Evolutionary conservation across 1,140 invertebrate species (phyloP).

Genomic region (Diabrotica virgifera): DNA sequence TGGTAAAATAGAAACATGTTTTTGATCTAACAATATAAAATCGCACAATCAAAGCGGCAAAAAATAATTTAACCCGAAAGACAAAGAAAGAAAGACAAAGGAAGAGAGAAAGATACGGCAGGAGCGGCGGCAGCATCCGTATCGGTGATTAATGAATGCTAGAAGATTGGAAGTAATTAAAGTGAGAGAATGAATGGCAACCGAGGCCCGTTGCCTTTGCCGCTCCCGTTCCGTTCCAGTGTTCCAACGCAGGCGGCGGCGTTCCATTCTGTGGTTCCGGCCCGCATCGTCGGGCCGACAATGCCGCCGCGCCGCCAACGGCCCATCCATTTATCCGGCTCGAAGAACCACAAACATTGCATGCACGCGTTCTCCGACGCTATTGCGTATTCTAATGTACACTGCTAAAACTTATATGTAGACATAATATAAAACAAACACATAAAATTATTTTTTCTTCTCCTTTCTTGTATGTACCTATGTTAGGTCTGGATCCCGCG

Average conservation of each 20-base stretch:
- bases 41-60: neutral
- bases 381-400: neutral
- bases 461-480: too few species aligned
- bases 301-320: constrained; percentile 26
- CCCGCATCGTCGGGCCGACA: constrained; percentile 37
- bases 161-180: constrained; percentile 51
- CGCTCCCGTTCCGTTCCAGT: constrained; percentile 45
- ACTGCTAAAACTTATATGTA: neutral
- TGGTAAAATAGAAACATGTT: too few species aligned
- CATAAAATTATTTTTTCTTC: too few species aligned
- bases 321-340: constrained; percentile 39
- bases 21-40: too few species aligned
- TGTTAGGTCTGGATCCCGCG: too few species aligned
- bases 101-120: neutral
- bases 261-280: constrained; percentile 48
- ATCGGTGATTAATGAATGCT: constrained; percentile 48
- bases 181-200: constrained; percentile 49
- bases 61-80: neutral
- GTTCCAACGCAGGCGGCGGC: constrained; percentile 25
- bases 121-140: constrained; percentile 30
- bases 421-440: too few species aligned
- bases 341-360: constrained; percentile 24
- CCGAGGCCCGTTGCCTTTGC: constrained; percentile 22
- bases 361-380: constrained; percentile 22
- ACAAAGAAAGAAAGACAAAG: constrained; percentile 3